phyloP scores from a whole-genome alignment of 2,888 invertebrate genomes.

The Melanargia galathea region DNA sequence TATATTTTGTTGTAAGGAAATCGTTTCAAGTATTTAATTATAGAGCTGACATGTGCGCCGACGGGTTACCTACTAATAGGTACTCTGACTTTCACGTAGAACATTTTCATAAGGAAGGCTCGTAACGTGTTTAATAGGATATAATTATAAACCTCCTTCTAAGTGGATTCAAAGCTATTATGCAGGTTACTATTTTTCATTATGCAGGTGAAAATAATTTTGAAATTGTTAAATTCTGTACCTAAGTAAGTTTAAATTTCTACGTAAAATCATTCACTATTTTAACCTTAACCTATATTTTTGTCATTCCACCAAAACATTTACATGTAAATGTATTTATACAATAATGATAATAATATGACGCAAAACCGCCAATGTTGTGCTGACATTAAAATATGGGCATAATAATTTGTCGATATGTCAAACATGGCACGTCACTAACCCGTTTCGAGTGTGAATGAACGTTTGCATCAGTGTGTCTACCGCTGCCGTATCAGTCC shows the following conservation, averaged over 20 bases:
- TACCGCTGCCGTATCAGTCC: conserved; percentile 67
- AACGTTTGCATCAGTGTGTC: conserved; percentile 70
- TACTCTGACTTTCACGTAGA: no score
- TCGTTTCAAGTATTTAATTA: neutral
- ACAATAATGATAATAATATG: conserved; percentile 9
- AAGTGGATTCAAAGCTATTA: no score
- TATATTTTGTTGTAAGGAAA: neutral
- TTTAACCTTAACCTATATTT: conserved; percentile 13
- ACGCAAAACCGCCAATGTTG: conserved; percentile 18
- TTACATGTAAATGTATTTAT: conserved; percentile 2
- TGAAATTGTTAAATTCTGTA: no score
- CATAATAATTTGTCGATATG: conserved; percentile 18
- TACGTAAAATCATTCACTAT: no score
- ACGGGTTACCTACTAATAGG: no score
- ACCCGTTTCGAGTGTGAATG: conserved; percentile 64
- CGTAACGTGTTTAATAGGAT: no score
- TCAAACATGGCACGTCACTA: conserved; percentile 53
- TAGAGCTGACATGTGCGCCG: neutral
- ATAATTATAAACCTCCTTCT: no score
- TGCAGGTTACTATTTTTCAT: no score
- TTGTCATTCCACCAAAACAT: neutral
- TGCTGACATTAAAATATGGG: conserved; percentile 7
- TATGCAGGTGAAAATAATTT: no score
- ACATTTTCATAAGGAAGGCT: no score
- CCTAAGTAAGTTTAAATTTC: no score